Evolutionary conservation across 2,113 vertebrate genomes (phyloP).

Genomic region (Nannospalax galili): DNA sequence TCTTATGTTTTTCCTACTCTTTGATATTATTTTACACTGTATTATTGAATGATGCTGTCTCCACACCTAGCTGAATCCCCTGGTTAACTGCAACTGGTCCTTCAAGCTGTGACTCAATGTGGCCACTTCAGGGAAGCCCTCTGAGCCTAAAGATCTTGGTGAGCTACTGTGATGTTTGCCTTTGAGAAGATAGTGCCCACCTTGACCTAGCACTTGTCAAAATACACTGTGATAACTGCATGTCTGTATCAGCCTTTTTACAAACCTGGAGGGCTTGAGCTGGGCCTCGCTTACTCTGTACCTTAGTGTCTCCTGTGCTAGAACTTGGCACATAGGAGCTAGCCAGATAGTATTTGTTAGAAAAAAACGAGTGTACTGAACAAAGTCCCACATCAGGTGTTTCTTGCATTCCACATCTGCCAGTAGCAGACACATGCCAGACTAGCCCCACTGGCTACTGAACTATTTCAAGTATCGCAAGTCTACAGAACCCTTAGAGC

Average conservation of each 20-base stretch:
- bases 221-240: not conserved
- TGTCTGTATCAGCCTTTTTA: not conserved
- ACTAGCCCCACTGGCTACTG: not conserved
- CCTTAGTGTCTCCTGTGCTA: not conserved
- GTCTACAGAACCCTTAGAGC: not conserved
- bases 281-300: not conserved
- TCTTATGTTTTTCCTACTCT: not conserved
- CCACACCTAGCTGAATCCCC: not conserved
- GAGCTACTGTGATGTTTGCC: not conserved
- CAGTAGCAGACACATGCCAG: not conserved
- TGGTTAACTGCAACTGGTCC: not conserved
- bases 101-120: not conserved
- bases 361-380: not conserved
- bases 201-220: not conserved
- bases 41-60: not conserved
- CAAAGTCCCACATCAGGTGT: not conserved
- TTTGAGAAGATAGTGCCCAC: not conserved
- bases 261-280: not conserved
- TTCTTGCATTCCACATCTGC: not conserved
- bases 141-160: not conserved
- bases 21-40: not conserved
- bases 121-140: not conserved
- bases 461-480: not conserved
- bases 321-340: not conserved
- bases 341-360: not conserved